Evolutionary conservation across 1,140 invertebrate genomes (phyloP).

Genomic region (Aradophagus sp.): DNA sequence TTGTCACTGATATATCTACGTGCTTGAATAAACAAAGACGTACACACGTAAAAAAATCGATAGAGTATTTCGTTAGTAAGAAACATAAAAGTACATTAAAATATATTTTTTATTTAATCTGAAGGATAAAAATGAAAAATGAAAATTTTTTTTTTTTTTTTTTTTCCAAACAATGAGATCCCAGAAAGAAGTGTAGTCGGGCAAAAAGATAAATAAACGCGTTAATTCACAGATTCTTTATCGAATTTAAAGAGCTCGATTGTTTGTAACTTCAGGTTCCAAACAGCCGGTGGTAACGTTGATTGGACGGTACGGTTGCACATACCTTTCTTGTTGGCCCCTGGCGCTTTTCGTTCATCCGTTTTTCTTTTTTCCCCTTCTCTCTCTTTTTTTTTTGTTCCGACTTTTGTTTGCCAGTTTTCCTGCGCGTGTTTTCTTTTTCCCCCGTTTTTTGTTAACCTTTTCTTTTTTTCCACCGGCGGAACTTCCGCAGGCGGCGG

Average conservation of each 20-base stretch:
- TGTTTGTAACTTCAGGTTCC: constrained; percentile 29
- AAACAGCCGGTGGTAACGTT: constrained; percentile 27
- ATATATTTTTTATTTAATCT: no score
- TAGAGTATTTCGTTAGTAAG: no score
- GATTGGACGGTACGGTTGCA: constrained; percentile 32
- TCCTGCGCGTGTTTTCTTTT: constrained; percentile 29
- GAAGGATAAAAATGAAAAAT: no score
- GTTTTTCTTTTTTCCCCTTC: not conserved
- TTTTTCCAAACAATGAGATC: no score
- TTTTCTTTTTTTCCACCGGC: constrained; percentile 22
- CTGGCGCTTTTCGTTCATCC: constrained; percentile 5
- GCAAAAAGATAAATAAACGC: constrained; percentile 14
- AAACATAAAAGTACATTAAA: no score
- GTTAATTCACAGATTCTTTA: constrained; percentile 16
- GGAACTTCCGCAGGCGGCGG: constrained; percentile 59
- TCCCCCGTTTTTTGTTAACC: no score
- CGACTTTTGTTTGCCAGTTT: constrained; percentile 41
- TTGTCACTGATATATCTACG: no score
- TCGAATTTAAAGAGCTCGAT: constrained; percentile 34
- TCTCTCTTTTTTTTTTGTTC: constrained; percentile 34
- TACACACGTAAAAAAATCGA: no score
- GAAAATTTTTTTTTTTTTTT: no score
- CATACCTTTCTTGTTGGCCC: constrained; percentile 19
- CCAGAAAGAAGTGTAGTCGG: no score
- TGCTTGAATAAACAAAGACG: no score